Evolutionary conservation across 2,888 invertebrate genomes (phyloP), one percentile per base, ranked within the genome.

Genomic region (Syrista parreyssii): DNA sequence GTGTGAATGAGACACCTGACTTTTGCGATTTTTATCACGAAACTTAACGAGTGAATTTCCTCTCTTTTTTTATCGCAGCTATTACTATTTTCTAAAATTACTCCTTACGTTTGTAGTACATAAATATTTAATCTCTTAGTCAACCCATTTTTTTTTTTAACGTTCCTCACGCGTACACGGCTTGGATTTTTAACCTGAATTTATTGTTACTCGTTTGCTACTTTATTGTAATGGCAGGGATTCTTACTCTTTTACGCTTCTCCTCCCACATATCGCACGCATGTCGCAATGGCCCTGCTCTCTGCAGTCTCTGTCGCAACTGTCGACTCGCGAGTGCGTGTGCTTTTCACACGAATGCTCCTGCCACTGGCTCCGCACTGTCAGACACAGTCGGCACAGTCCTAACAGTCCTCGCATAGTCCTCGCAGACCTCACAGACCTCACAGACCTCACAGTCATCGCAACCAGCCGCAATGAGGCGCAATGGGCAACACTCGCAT

Each of bases 241-340:
- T 55, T 55, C 55, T 55, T 55, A 55, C 55, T 55, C 12, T 71
- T 33, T 23, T 31, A 23, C 32, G 6, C 9, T 33, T 71, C 71
- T 3, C 71, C 71, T 71, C 71, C 71, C 71, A 71, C 71, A 71
- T 33, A 71, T 33, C 32, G 33, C 33, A 71, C 71, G 12, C 23
- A 12, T 71, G 71, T 71, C 71, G 71, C 71, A 71, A 71, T 71
- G 32, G 32, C 71, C 33, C 32, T 71, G n/a, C 71, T 71, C 71
- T 71, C 12, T 33, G 33, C 32, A 31, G 32, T 12, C 71, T 12
- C 11, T 71, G 71, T 31, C 71, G 71, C 71, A 71, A 71, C 71
- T 15, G 33, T 12, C 12, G 12, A 33, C 71, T 12, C 31, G 31
- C 31, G 32, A 71, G 71, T 71, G 71, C 33, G 71, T 33, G 71